Conservation (phyloP, 2,113 vertebrate species). For the Stegastes partitus region DNA sequence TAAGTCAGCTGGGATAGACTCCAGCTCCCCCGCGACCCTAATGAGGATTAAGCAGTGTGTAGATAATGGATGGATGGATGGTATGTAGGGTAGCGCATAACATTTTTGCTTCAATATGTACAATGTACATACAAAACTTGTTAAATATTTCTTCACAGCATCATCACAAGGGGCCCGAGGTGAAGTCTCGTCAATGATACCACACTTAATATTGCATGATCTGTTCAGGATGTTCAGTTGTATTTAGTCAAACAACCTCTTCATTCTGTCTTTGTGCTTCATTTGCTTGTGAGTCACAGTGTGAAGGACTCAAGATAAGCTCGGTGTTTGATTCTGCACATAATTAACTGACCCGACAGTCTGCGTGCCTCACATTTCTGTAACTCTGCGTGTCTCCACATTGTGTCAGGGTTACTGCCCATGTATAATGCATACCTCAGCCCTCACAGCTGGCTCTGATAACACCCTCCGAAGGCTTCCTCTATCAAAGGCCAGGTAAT, state of each 20-base stretch:
- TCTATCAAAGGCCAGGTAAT: slow-evolving; percentile 90
- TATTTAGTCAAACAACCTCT: background rate
- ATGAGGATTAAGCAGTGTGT: too few species aligned
- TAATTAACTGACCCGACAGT: slow-evolving; percentile 1
- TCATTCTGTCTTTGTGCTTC: background rate
- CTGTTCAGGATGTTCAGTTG: background rate
- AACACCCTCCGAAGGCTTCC: slow-evolving; percentile 92
- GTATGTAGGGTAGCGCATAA: too few species aligned
- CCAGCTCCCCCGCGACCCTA: too few species aligned
- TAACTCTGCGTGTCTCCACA: slow-evolving; percentile 66
- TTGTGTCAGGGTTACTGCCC: slow-evolving; percentile 86
- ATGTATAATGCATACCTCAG: slow-evolving; percentile 89
- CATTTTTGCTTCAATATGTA: too few species aligned
- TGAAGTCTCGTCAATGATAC: background rate
- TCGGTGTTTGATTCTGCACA: background rate
- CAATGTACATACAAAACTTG: too few species aligned
- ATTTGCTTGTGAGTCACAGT: background rate
- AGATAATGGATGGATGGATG: too few species aligned
- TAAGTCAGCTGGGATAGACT: too few species aligned
- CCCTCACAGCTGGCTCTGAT: slow-evolving; percentile 92
- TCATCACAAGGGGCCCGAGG: background rate
- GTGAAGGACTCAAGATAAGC: background rate
- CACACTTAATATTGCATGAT: background rate
- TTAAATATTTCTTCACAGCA: too few species aligned
- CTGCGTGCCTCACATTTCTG: background rate